A percentile compares a stretch with the other conserved stretches of the same genome.
phyloP scores from a whole-genome alignment of 2,797 vertebrate species.

The Linurgus olivaceus region DNA sequence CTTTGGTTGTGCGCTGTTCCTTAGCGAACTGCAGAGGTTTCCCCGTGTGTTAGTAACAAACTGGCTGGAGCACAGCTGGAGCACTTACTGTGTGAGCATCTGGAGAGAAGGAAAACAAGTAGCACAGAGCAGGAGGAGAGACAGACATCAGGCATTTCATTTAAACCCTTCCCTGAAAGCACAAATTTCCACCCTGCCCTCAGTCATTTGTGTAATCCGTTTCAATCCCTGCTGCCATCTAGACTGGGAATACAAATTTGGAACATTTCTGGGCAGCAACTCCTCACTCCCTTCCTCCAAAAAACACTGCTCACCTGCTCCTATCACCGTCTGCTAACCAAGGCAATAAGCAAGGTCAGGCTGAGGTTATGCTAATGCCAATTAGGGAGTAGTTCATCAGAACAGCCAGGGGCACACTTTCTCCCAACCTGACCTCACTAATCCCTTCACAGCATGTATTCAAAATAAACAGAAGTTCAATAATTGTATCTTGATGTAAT shows the following conservation, averaged over 20 bases:
- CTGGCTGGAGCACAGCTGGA: rapidly evolving
- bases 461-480: background rate
- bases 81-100: background rate
- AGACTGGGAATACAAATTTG: background rate
- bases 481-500: background rate
- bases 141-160: background rate
- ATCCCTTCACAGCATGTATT: background rate
- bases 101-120: background rate
- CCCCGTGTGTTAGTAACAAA: background rate
- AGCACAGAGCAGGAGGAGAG: background rate
- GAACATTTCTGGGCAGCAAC: background rate
- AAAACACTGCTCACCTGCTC: background rate
- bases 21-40: background rate
- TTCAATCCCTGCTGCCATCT: background rate
- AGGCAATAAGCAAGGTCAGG: background rate
- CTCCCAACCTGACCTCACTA: background rate
- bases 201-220: rapidly evolving
- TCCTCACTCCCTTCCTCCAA: background rate
- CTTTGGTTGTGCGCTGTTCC: background rate
- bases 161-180: background rate
- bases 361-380: background rate
- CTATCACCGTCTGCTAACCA: background rate
- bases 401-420: background rate
- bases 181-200: background rate
- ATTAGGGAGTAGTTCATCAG: background rate